Conservation (phyloP, 2,797 vertebrate species). For the Melanotaenia parkinsoni region DNA sequence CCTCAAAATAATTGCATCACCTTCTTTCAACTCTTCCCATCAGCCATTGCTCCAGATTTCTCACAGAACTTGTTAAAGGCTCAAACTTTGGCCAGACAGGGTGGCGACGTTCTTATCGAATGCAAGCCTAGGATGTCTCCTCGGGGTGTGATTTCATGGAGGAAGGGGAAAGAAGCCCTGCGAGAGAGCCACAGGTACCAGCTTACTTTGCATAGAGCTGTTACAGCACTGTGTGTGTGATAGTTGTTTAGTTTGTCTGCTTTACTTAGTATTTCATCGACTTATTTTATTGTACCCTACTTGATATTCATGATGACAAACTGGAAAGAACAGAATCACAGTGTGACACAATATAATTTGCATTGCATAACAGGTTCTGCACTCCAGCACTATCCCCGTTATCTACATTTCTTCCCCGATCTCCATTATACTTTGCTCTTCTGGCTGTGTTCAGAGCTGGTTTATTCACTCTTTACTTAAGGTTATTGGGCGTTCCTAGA, state of each 20-base stretch:
- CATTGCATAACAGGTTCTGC: slow-evolving; percentile 62
- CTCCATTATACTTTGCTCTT: slow-evolving; percentile 52
- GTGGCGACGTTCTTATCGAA: slow-evolving; percentile 92
- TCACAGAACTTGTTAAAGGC: slow-evolving; percentile 91
- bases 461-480: slow-evolving; percentile 76
- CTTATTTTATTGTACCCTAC: slow-evolving; percentile 54
- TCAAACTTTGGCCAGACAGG: slow-evolving; percentile 91
- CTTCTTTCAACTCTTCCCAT: slow-evolving; percentile 32
- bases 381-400: slow-evolving; percentile 29
- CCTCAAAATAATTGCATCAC: slow-evolving; percentile 8
- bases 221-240: slow-evolving; percentile 5
- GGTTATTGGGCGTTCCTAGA: slow-evolving; percentile 77
- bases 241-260: slow-evolving; percentile 41
- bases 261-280: slow-evolving; percentile 45
- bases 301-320: slow-evolving; percentile 70
- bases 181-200: slow-evolving; percentile 92
- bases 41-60: slow-evolving; percentile 94
- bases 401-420: slow-evolving; percentile 49
- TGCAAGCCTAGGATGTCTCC: slow-evolving; percentile 96
- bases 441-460: slow-evolving; percentile 44
- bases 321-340: slow-evolving; percentile 53
- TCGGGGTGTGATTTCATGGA: slow-evolving; percentile 92
- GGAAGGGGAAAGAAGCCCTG: slow-evolving; percentile 90
- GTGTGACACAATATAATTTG: slow-evolving; percentile 61
- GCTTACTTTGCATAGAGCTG: slow-evolving; percentile 32